Conservation (phyloP, 35 echinoderm and acorn worm species). For the Hemicentrotus pulcherrimus region DNA sequence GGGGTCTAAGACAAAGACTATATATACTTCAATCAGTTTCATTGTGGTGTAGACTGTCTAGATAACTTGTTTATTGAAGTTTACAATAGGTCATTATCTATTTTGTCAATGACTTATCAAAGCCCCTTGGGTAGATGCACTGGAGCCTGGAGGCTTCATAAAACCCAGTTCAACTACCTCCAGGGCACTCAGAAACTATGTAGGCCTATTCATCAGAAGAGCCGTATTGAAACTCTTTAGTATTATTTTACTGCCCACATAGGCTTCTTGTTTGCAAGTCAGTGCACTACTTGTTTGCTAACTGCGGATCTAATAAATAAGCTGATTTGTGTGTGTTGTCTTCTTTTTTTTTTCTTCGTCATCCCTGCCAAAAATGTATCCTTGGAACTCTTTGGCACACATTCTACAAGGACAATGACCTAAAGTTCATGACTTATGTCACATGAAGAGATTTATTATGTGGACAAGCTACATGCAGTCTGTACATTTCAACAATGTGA, state of each 20-base stretch:
- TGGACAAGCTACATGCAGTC: neutral
- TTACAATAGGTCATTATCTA: slow-evolving; percentile 30
- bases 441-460: neutral
- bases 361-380: neutral
- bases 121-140: neutral
- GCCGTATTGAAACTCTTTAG: too few relatives aligned
- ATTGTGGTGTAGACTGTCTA: neutral
- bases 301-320: neutral
- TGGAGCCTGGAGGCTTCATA: neutral
- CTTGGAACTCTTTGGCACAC: neutral
- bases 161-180: neutral
- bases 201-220: neutral
- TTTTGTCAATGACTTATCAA: slow-evolving; percentile 23
- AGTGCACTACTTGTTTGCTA: neutral
- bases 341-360: neutral
- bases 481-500: neutral
- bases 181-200: neutral
- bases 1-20: neutral
- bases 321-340: neutral
- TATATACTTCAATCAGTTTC: neutral
- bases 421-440: neutral
- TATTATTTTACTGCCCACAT: neutral
- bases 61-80: neutral
- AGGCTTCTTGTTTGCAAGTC: neutral
- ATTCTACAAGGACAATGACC: neutral